Evolutionary conservation across 2,888 invertebrate genomes (phyloP), one percentile per base, ranked within the genome.

Genomic region (Nomada fabriciana): DNA sequence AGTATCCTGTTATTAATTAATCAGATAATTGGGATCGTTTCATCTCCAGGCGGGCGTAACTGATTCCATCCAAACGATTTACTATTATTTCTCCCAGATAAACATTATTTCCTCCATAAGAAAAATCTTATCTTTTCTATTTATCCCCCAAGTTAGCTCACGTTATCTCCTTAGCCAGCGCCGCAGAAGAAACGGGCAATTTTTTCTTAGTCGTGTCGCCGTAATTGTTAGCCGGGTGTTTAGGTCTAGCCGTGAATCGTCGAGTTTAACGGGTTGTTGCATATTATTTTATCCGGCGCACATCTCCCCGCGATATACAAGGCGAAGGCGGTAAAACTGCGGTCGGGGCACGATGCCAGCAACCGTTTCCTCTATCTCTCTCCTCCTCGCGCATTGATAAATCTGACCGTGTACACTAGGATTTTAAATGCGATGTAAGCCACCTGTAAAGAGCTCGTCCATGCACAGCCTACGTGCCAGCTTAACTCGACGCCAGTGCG

Each of bases 1-100:
- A 18, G 52, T 61, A 75, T 82, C 83, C 84, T 90, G 90, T 89
- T 84, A 90, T 88, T 88, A 88, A 88, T 87, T 88, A 89, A 89
- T 90, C 88, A 79, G 84, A 85, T 86, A 87, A 90, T 90, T 89
- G 86, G 76, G 80, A 85, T 81, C 81, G 84, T 86, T 83, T 84
- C 73, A 81, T 77, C 82, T 80, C 86, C 84, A 78, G 75, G 15
- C 47, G 15, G 11, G 47, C 3, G 47, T 47, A 47, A 47, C 47
- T n/a, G 42, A 18, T 18, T 13, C 9, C 18, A 25, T n/a, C 42
- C 18, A 18, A 55, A 42, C 0, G 23, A 42, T 3, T 18, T 36
- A 5, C 15, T 1, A 11, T 23, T 42, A 9, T 23, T 18, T 1
- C 18, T 2, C 2, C 1, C 15, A 55, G 3, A 36, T 36, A 10